A percentile compares a stretch with the other conserved stretches of the same genome.
phyloP scores from a whole-genome alignment of 1,140 invertebrate genomes.

The Homarus americanus region DNA sequence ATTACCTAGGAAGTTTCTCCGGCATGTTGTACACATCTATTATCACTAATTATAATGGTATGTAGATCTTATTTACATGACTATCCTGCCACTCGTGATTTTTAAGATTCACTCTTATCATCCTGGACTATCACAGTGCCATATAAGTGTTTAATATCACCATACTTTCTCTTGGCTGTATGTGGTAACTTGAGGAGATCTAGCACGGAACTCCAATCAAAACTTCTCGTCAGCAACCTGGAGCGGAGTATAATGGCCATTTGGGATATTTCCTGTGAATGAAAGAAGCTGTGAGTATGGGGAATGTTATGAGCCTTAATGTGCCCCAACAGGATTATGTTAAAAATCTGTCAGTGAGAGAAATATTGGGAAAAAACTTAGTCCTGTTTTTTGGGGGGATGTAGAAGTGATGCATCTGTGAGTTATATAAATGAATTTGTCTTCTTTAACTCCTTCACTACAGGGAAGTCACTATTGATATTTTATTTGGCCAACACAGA shows the following conservation, averaged over 20 bases:
- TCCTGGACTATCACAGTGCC: conserved; percentile 55
- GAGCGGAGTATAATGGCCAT: conserved; percentile 68
- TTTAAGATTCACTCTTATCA: conserved; percentile 20
- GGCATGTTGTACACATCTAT: neutral
- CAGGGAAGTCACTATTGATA: too few species aligned
- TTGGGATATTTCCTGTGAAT: conserved; percentile 60
- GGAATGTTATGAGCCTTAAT: too few species aligned
- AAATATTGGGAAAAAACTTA: too few species aligned
- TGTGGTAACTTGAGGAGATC: conserved; percentile 47
- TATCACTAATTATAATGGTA: conserved; percentile 42
- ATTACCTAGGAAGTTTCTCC: neutral
- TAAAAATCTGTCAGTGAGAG: too few species aligned
- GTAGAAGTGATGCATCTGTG: too few species aligned
- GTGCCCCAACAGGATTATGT: too few species aligned
- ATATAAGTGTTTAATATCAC: conserved; percentile 27
- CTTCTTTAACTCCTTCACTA: too few species aligned
- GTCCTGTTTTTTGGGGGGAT: too few species aligned
- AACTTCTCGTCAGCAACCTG: conserved; percentile 56
- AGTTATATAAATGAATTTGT: too few species aligned
- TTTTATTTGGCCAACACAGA: too few species aligned
- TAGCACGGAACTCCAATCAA: conserved; percentile 43
- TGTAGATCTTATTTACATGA: conserved; percentile 51
- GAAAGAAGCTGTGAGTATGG: too few species aligned
- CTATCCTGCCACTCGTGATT: conserved; percentile 29
- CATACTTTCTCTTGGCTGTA: conserved; percentile 2